Conservation (phyloP, 2,888 invertebrate species). For the Callimorpha dominula region DNA sequence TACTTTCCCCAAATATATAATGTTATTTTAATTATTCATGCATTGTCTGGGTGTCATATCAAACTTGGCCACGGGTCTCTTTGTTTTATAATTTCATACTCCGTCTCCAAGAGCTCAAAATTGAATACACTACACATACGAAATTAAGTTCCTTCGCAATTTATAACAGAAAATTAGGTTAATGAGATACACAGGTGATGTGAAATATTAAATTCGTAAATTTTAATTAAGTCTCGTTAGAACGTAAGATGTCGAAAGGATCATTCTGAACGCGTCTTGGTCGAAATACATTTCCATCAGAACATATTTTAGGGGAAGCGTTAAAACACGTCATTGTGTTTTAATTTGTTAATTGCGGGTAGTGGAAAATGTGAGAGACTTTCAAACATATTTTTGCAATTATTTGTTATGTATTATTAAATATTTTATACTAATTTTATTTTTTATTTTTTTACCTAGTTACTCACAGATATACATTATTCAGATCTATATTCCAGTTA, state of each 20-base stretch:
- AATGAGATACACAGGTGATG: conserved; percentile 51
- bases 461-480: no score
- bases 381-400: neutral
- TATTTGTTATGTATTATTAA: no score
- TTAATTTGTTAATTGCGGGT: conserved; percentile 9
- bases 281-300: conserved; percentile 31
- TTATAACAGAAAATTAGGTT: conserved; percentile 44
- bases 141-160: conserved; percentile 31
- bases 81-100: neutral
- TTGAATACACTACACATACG: conserved; percentile 20
- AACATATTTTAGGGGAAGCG: conserved; percentile 7
- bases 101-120: conserved; percentile 2
- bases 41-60: neutral
- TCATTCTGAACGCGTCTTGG: conserved; percentile 26
- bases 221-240: conserved; percentile 50
- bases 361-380: neutral
- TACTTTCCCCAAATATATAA: neutral
- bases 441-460: no score
- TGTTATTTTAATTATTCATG: neutral
- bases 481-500: no score
- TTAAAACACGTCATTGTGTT: conserved; percentile 8
- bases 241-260: conserved; percentile 42
- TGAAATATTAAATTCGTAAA: conserved; percentile 46
- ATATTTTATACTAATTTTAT: no score
- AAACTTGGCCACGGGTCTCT: neutral